phyloP scores from a whole-genome alignment of 1,140 invertebrate species.

The Diprion similis region DNA sequence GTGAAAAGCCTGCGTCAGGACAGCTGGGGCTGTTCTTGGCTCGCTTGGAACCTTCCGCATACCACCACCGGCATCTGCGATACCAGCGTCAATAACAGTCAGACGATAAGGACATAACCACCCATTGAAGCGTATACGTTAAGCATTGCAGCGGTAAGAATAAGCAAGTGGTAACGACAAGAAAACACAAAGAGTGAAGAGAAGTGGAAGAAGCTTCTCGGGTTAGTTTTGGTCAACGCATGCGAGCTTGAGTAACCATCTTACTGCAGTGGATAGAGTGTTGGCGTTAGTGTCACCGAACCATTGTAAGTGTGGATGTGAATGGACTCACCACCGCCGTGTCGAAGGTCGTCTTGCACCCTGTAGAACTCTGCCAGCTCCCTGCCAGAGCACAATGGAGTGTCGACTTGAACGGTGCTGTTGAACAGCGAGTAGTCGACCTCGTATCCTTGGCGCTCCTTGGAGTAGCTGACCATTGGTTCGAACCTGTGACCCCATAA shows the following conservation, averaged over 20 bases:
- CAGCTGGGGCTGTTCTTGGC: conserved; percentile 38
- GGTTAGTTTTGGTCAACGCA: too few species aligned
- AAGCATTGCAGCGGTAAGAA: conserved; percentile 11
- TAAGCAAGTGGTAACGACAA: conserved; percentile 11
- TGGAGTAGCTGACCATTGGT: conserved; percentile 88
- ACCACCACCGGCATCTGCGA: conserved; percentile 42
- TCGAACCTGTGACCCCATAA: conserved; percentile 95
- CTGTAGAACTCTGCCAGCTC: conserved; percentile 79
- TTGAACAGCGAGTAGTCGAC: conserved; percentile 96
- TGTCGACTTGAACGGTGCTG: conserved; percentile 89
- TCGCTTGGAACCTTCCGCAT: conserved; percentile 50
- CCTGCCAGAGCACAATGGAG: conserved; percentile 88
- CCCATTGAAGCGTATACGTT: background rate
- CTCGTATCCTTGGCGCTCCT: conserved; percentile 90
- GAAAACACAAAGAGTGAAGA: background rate
- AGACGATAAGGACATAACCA: conserved; percentile 31
- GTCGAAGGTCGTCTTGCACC: conserved; percentile 70
- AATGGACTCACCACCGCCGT: conserved; percentile 54
- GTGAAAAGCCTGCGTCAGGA: conserved; percentile 38
- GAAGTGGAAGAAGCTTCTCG: background rate
- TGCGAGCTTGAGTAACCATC: too few species aligned
- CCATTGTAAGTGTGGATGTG: too few species aligned
- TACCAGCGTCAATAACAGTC: conserved; percentile 43
- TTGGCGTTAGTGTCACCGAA: too few species aligned
- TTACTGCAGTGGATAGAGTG: too few species aligned